phyloP scores from a whole-genome alignment of 1,140 invertebrate genomes.

The Drusus annulatus region DNA sequence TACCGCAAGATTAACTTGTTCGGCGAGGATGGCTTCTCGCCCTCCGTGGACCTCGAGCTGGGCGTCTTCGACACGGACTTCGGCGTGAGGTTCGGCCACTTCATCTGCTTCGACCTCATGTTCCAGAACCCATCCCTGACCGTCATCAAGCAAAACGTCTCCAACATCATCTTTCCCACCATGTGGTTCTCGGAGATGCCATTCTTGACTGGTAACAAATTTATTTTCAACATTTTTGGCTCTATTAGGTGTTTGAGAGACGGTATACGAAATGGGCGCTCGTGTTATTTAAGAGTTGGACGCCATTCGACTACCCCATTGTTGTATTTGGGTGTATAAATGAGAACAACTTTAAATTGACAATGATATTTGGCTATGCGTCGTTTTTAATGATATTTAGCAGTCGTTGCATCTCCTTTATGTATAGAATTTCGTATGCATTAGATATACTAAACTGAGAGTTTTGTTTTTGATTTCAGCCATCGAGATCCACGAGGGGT shows the following conservation, averaged over 20 bases:
- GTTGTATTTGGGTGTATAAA: no score
- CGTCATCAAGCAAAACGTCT: conserved; percentile 73
- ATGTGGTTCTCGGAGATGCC: conserved; percentile 86
- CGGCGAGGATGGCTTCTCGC: conserved; percentile 70
- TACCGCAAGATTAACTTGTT: conserved; percentile 87
- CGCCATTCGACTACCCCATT: no score
- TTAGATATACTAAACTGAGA: no score
- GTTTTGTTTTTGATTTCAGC: conserved; percentile 64
- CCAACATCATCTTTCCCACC: conserved; percentile 80
- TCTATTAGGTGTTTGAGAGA: no score
- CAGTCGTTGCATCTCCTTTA: no score
- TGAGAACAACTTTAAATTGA: no score
- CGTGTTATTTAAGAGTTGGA: no score
- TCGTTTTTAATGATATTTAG: no score
- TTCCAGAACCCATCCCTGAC: conserved; percentile 76
- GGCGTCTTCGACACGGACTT: conserved; percentile 85
- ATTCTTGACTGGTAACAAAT: conserved; percentile 75
- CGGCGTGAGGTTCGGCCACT: conserved; percentile 84
- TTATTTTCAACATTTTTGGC: no score
- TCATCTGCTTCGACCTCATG: conserved; percentile 86
- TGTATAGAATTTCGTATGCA: no score
- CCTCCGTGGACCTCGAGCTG: conserved; percentile 67
- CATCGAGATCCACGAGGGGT: conserved; percentile 73
- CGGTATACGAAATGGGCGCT: no score
- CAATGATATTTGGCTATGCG: no score